Base-by-base conservation (phyloP, 2,113 vertebrate genomes). In the Anseranas semipalmata region DNA sequence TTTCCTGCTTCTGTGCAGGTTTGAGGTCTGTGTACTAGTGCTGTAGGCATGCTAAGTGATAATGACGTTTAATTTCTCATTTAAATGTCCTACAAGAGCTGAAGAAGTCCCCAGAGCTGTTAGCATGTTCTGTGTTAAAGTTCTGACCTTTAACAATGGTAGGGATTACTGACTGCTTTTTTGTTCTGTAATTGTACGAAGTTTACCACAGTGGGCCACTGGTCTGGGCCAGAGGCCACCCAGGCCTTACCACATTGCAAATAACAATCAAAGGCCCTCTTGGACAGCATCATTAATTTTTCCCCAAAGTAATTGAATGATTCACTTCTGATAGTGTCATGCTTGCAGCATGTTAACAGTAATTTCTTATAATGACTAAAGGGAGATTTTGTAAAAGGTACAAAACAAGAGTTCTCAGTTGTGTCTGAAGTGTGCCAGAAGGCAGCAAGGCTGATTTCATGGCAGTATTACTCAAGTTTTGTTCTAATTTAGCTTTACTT, bases 351-450 rank as follows among this genome's bases (percentile, higher is more conserved):
- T 27, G 46, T 41, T 56, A 88, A 75, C 46, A 2, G 3, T 84
- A 43, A 22, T 86, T 90, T 75, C 37, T 43, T 81, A 3, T 75
- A 18, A 74, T 3, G 2, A 50, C 7, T 65, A 48, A 46, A 27
- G 28, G 73, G 46, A 81, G 45, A 63, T 41, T 28, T 33, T 93
- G 16, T 1, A 70, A 89, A 75, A 2, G 3, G 71, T 45, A n/a
- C 59, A 84, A 48, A 68, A 39, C 6, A 14, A 39, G 62, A 71
- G 60, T 55, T 88, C 56, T 74, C 21, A 46, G 24, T 77, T 62
- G 11, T 19, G 45, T 83, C 39, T 78, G 2, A 94, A 96, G 90
- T 56, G 65, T 65, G 83, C 39, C 63, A 87, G 79, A 81, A 90
- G 93, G 81, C 93, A 88, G 20, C 3, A 2, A 85, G 33, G 16